phyloP scores from a whole-genome alignment of 2,113 vertebrate genomes.

The Sinosuthora webbiana region DNA sequence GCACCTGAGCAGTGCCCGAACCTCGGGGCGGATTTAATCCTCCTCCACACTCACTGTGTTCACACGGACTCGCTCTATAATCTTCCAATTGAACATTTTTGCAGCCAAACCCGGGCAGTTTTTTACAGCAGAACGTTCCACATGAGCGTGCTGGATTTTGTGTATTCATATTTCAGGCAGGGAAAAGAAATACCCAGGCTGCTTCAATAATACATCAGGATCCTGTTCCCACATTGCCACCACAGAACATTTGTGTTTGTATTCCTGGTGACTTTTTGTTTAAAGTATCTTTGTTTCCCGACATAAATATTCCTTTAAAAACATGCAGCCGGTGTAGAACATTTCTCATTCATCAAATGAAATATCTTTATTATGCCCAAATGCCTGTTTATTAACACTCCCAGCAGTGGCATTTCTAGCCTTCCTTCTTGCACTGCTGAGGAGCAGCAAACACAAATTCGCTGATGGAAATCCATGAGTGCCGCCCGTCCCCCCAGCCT shows the following conservation, averaged over 20 bases:
- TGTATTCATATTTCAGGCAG: not conserved
- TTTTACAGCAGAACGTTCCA: not conserved
- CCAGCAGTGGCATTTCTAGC: not conserved
- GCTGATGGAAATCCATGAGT: not conserved
- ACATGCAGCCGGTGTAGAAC: not conserved
- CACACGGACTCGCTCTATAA: not conserved
- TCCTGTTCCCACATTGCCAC: constrained; percentile 2
- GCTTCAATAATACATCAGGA: constrained; percentile 39
- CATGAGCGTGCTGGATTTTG: not conserved
- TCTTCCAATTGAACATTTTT: not conserved
- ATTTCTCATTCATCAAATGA: not conserved
- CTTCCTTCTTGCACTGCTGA: not conserved
- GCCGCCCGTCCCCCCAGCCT: not conserved
- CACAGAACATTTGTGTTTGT: constrained; percentile 23
- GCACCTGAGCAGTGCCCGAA: not conserved
- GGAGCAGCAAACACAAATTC: not conserved
- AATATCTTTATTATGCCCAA: not conserved
- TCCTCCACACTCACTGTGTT: constrained; percentile 11
- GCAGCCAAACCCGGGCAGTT: not conserved
- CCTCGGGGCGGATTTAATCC: not conserved
- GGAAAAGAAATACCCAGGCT: not conserved
- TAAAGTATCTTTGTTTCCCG: not conserved
- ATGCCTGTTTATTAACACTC: not conserved
- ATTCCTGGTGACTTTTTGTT: constrained; percentile 8
- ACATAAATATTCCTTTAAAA: constrained; percentile 33